A percentile compares a stretch with the other conserved stretches of the same genome.
Evolutionary conservation across 92 coral and sea anemone genomes (phyloP).

Genomic region (Heliopora coerulea): DNA sequence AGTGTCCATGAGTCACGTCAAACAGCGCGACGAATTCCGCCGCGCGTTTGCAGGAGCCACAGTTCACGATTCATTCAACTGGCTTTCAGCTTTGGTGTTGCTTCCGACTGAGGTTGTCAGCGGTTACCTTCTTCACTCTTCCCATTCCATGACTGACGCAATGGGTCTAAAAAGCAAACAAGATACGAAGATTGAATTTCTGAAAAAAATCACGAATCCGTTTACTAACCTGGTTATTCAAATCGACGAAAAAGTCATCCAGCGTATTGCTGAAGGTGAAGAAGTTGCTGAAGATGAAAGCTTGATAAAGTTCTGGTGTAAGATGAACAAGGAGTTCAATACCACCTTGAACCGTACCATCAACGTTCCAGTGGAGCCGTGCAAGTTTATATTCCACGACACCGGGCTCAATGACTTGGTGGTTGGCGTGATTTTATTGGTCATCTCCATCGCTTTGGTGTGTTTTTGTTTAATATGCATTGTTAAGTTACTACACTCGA

Average conservation of each 20-base stretch:
- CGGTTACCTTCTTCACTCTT: slow-evolving; percentile 55
- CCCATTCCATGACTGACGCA: slow-evolving; percentile 50
- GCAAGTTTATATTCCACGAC: slow-evolving; percentile 71
- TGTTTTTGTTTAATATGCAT: slow-evolving; percentile 81
- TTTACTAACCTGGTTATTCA: slow-evolving; percentile 78
- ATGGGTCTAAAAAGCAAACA: slow-evolving; percentile 56
- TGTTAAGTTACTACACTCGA: slow-evolving; percentile 84
- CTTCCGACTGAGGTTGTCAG: slow-evolving; percentile 83
- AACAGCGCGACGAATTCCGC: slow-evolving; percentile 90
- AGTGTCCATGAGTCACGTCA: slow-evolving; percentile 90
- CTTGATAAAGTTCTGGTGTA: slow-evolving; percentile 72
- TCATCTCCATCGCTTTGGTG: slow-evolving; percentile 67
- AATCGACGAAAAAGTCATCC: slow-evolving; percentile 78
- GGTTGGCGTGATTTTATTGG: slow-evolving; percentile 77
- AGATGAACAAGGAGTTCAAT: slow-evolving; percentile 33
- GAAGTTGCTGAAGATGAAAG: slow-evolving; percentile 55
- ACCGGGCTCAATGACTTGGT: slow-evolving; percentile 75
- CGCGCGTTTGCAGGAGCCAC: slow-evolving; percentile 99
- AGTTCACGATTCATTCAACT: slow-evolving; percentile 93
- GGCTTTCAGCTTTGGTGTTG: slow-evolving; percentile 84
- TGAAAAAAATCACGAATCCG: slow-evolving; percentile 76
- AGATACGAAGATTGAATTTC: slow-evolving; percentile 70
- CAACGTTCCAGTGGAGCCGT: slow-evolving; percentile 39
- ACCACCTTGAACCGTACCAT: slow-evolving; percentile 22
- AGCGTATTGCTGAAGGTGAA: slow-evolving; percentile 73